These are phyloP conservation scores for Microtus montanus DNA, from an alignment of 2,113 vertebrate species.

Conservation along the genomic window DNA sequence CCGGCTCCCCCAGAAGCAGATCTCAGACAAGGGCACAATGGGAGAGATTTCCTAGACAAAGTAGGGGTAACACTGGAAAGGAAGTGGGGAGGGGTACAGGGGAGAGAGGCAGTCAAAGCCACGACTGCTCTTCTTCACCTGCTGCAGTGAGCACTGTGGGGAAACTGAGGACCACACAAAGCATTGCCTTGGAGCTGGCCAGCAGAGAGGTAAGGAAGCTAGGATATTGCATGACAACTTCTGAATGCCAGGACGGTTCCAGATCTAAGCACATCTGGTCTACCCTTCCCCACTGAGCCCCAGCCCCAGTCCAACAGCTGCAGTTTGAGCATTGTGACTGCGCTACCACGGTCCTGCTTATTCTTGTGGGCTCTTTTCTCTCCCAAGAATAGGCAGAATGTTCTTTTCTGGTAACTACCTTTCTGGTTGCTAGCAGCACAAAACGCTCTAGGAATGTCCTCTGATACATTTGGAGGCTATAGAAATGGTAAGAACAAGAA, in stretches of 20 bases:
- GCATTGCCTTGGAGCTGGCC: background rate
- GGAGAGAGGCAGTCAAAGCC: background rate
- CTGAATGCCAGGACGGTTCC: background rate
- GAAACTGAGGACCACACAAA: background rate
- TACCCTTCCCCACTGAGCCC: background rate
- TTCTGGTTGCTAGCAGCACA: background rate
- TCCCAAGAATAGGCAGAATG: background rate
- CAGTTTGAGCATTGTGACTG: rapidly evolving
- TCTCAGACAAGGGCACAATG: background rate
- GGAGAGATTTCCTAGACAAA: background rate
- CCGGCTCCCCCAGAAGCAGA: background rate
- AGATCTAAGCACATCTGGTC: background rate
- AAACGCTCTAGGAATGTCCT: background rate
- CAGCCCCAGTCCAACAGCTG: background rate
- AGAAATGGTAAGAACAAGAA: background rate
- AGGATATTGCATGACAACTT: background rate
- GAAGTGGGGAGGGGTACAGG: background rate
- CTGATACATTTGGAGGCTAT: background rate
- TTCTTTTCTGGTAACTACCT: background rate
- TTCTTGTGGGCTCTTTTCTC: background rate
- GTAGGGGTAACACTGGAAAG: background rate
- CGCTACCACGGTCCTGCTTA: too few relatives aligned
- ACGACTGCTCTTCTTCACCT: background rate
- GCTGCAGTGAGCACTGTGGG: background rate
- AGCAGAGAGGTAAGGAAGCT: background rate